Evolutionary conservation across 2,888 invertebrate species (phyloP), one percentile per base, ranked within the genome.

Genomic region (Scaptomyza tumidula): DNA sequence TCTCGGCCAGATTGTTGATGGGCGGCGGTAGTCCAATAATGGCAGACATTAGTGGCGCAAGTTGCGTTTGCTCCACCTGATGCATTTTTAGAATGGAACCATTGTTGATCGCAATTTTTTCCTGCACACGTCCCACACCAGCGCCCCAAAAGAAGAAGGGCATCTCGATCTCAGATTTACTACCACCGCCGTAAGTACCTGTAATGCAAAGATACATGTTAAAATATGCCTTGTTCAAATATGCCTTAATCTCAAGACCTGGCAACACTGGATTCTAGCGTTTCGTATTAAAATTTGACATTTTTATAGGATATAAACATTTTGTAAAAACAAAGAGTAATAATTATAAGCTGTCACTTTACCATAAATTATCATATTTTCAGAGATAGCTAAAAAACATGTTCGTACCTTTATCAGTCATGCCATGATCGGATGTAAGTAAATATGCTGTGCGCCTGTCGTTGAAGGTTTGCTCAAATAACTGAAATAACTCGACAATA

Each of bases 341-440:
- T 7, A 7, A 29, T 29, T 10, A 33, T 33, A 33, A 33, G 33
- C 33, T 33, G 6, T 33, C 35, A 35, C 35, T 35, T 35, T 3
- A 37, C 37, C 37, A n/a, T 14, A 39, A 24, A 39, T 27, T 27
- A 2, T 33, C 10, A 29, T 2, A 6, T n/a, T 4, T 29, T 52
- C 1, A 16, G 33, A 27, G n/a, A 50, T 41, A 13, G 4, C 0
- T n/a, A 14, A 0, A 14, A 11, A 39, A 0, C 2, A 14, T 44
- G 24, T 10, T 3, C 33, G 68, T 52, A 91, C 99, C 99, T 96
- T 98, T 97, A 92, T 98, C 96, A 16, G 98, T 99, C 98, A 99
- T 99, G 63, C 99, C 99, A 93, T 99, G 99, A 92, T 99, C 99
- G 4, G 99, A 95, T 6, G 99, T 98, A 92, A 99, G 96, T 43